Base-by-base conservation (phyloP, 2,888 invertebrate genomes). In the Caenorhabditis angaria region DNA sequence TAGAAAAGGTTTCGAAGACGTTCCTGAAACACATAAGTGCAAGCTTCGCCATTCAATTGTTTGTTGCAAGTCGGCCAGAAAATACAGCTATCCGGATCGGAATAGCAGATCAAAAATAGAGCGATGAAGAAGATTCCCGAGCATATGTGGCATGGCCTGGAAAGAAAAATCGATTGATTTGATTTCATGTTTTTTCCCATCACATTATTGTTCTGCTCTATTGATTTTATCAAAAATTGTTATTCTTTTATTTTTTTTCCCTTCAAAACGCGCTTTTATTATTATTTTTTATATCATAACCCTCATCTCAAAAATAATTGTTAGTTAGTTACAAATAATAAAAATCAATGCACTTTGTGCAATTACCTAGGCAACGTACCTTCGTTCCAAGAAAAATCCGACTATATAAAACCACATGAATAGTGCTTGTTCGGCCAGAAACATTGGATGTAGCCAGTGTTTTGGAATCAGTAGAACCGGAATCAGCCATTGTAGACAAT, bases 401-500 rank as follows among this genome's bases (percentile, higher is more conserved):
- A 96, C 93, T 83, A 97, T 90, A 89, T 97, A 97, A 62, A 97
- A 91, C 78, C 94, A 93, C 92, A 97, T 94, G 89, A 97, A 97
- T 93, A 97, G 94, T 72, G 95, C 94, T 83, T 90, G 90, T 89
- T 96, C 95, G 88, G 96, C 94, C 83, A 97, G 92, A 70, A 97
- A 90, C 47, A 95, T 94, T 85, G 97, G 96, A 90, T 97, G 97
- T 77, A 95, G 92, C 72, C 72, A 76, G 65, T 97, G 97, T 56
- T 97, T 97, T 82, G 97, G 97, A 89, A 97, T 95, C 80, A 97
- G 91, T 78, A 97, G 91, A 84, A 97, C 95, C 68, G 97, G 97
- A 86, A 97, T 93, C 87, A 99, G 91, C 93, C 95, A 95, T 91
- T 96, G 95, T 87, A 96, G 91, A 91, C 95, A 96, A 91, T 96